A percentile compares a stretch with the other conserved stretches of the same genome.
These are phyloP conservation scores for Neoniphon sammara DNA, from an alignment of 2,797 vertebrate genomes.

Conservation along the genomic window DNA sequence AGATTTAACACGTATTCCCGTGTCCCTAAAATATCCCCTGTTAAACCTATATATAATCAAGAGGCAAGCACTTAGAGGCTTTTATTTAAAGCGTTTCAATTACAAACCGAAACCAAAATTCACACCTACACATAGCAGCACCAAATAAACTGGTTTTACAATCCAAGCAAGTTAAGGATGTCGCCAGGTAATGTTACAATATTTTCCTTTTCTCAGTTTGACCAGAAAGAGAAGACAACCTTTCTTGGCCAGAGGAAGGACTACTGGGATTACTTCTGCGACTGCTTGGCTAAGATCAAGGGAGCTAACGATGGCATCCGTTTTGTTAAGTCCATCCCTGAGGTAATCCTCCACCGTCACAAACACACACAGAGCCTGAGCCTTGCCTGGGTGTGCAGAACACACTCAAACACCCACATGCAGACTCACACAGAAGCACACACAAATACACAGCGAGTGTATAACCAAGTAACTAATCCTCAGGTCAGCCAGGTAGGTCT, in stretches of 20 bases:
- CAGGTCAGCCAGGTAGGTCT: constrained; percentile 41
- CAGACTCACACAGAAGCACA: constrained; percentile 18
- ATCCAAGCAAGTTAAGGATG: neutral
- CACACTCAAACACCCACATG: constrained; percentile 8
- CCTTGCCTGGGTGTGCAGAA: constrained; percentile 6
- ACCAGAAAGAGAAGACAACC: constrained; percentile 94
- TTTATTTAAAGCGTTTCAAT: neutral
- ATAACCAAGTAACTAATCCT: constrained; percentile 64
- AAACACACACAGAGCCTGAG: constrained; percentile 25
- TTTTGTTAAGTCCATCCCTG: constrained; percentile 94
- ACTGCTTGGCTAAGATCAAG: constrained; percentile 95
- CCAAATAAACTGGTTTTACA: neutral
- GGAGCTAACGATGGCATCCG: constrained; percentile 96
- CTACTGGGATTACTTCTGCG: constrained; percentile 98
- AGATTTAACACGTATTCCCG: no score
- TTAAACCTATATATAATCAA: neutral
- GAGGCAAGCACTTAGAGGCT: neutral
- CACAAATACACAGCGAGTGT: constrained; percentile 43
- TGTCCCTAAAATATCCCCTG: no score
- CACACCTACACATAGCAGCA: neutral
- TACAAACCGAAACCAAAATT: neutral
- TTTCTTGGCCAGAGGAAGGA: constrained; percentile 94
- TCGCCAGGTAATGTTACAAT: constrained; percentile 20
- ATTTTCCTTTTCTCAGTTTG: constrained; percentile 85
- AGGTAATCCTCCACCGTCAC: constrained; percentile 84